Evolutionary conservation across 2,888 invertebrate species (phyloP), one percentile per base, ranked within the genome.

Genomic region (Papilio gigon): DNA sequence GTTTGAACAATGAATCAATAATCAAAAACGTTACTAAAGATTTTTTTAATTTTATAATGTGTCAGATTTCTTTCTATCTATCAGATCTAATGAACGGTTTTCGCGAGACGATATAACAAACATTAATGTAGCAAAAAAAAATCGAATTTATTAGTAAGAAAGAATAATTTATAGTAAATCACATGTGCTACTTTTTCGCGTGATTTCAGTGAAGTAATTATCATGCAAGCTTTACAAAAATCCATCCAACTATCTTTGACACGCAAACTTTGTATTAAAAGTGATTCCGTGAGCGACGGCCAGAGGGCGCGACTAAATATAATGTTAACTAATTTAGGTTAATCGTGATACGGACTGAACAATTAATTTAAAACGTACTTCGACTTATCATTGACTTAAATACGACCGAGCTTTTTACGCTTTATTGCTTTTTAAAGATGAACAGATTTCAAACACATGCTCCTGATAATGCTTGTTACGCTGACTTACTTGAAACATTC

Each of bases 261-360:
- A 59, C 59, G 59, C 59, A 37, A 35, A 14, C 22, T 59, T 22
- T 22, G 22, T 59, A 59, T 59, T 35, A 58, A 58, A 59, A 59
- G 20, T 58, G 58, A 58, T 59, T 59, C 35, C 59, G 35, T 37
- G 58, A 33, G 58, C 25, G 33, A 33, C 37, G 5, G 35, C 12
- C 0, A 33, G 33, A 22, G 59, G 59, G 59, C 59, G 59, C 59
- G 59, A 35, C 59, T 59, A 17, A 35, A 59, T 58, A 35, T 59
- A 59, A 59, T 59, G 35, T 59, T 44, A 17, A 20, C 35, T 59
- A 59, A 59, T 59, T 59, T 2, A 59, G 59, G 59, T 59, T 20
- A 59, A 59, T 59, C 20, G 37, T 59, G 11, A 35, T 22, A 33
- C 9, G 33, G 58, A 33, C 35, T 17, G 22, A 37, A 37, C 59